Base-by-base conservation (phyloP, 2,113 vertebrate genomes). In the Ciconia stormi region DNA sequence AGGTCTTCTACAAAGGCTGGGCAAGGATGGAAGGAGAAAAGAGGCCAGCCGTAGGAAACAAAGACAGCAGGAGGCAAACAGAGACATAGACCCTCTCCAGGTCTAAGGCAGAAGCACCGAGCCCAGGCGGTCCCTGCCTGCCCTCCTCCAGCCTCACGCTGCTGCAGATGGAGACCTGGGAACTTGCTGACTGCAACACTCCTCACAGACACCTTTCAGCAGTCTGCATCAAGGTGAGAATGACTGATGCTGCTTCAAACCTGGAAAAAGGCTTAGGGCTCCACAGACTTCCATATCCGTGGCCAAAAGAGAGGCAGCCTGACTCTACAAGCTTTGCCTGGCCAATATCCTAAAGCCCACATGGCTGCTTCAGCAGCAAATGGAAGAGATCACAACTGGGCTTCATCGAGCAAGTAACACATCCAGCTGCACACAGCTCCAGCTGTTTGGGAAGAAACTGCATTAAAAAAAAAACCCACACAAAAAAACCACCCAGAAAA, bases 371-470 rank as follows among this genome's bases (percentile, higher is more conserved):
- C 91, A 20, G 87, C 91, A 90, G 70, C 82, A 76, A 91, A 72
- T 26, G 74, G 84, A 83, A 85, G 93, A 56, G 40, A 91, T 80
- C 92, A 72, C 73, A 82, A 79, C 56, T 69, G 66, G 78, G 32
- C 90, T 80, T 50, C 87, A 62, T 52, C 82, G 56, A 69, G 53
- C 82, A 30, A 82, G 58, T 14, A 77, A 55, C 55, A 62, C 67
- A 83, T 62, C 76, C 91, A 93, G 93, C 95, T 93, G 92, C 73
- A 44, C 72, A 40, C 66, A 84, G 94, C 80, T 78, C 81, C 90
- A 89, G 93, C 80, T 92, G 82, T 36, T 82, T 66, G 46, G 70
- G 70, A 81, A 83, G 59, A 56, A 83, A 72, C 44, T 69, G 36
- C 25, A 7, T 52, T 49, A 47, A 46, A 29, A 21, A 47, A 53